These are phyloP conservation scores for Blera fallax DNA, from an alignment of 2,888 invertebrate species.

Conservation along the genomic window DNA sequence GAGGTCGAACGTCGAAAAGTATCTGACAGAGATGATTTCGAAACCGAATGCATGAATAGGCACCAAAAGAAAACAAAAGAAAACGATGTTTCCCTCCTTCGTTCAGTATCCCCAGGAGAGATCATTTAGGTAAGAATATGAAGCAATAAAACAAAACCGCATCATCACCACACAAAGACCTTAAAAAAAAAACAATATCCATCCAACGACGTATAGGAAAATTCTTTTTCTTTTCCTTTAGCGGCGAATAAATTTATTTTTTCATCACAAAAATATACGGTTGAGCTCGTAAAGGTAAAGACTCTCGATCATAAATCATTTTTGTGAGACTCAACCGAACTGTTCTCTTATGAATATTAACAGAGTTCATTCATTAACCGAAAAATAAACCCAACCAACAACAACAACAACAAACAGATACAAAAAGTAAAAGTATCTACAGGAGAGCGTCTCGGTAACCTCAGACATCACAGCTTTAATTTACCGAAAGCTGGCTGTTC, in stretches of 20 bases:
- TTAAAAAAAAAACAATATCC: not conserved
- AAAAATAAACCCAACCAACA: slow-evolving; percentile 30
- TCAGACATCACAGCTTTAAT: not conserved
- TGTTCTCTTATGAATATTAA: slow-evolving; percentile 60
- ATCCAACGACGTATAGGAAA: slow-evolving; percentile 18
- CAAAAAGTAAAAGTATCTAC: slow-evolving; percentile 22
- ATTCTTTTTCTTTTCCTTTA: slow-evolving; percentile 18
- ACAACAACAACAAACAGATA: not conserved
- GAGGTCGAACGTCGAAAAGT: slow-evolving; percentile 38
- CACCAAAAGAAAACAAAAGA: no score
- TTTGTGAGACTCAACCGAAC: slow-evolving; percentile 28
- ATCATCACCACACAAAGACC: slow-evolving; percentile 56
- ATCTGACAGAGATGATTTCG: slow-evolving; percentile 28
- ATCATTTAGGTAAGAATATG: slow-evolving; percentile 47
- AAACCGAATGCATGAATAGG: slow-evolving; percentile 3
- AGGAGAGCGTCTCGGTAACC: not conserved
- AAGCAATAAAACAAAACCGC: slow-evolving; percentile 59
- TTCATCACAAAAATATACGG: slow-evolving; percentile 4
- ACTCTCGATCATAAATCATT: slow-evolving; percentile 63
- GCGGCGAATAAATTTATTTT: slow-evolving; percentile 28
- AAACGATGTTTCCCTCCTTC: no score
- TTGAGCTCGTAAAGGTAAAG: slow-evolving; percentile 53
- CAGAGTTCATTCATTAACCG: slow-evolving; percentile 62
- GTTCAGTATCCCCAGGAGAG: slow-evolving; percentile 38
- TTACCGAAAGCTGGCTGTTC: not conserved